Percentiles rank a stretch among this genome's conserved stretches.
Conservation (phyloP, 2,888 invertebrate species). For the Diplazon laetatorius region DNA sequence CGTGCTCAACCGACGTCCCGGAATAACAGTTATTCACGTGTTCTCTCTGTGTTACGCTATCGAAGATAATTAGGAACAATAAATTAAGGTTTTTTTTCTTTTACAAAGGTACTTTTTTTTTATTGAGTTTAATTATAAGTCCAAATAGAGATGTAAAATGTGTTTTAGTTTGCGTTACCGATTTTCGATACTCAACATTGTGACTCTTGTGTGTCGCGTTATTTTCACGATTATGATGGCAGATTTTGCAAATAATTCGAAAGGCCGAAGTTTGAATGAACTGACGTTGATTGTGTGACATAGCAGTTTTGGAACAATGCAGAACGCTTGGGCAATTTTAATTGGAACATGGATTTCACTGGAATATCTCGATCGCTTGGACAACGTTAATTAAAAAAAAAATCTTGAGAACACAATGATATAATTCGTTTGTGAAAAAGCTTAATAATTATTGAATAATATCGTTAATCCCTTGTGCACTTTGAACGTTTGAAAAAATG, state of each 20-base stretch:
- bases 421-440: constrained; percentile 57
- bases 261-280: constrained; percentile 51
- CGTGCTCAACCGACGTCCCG: constrained; percentile 12
- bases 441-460: constrained; percentile 68
- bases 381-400: constrained; percentile 47
- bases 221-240: constrained; percentile 7
- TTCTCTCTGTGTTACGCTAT: constrained; percentile 35
- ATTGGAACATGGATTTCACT: constrained; percentile 15
- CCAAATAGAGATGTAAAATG: constrained; percentile 1
- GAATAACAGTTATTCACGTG: constrained; percentile 38
- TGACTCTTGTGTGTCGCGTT: constrained; percentile 4
- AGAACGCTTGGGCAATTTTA: constrained; percentile 46
- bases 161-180: neutral
- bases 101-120: constrained; percentile 20
- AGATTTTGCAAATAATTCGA: constrained; percentile 63
- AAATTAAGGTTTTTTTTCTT: constrained; percentile 43
- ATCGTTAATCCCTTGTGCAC: constrained; percentile 63
- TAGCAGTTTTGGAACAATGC: constrained; percentile 41
- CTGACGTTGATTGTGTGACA: constrained; percentile 48
- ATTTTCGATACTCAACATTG: neutral
- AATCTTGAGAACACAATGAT: constrained; percentile 41
- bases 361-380: constrained; percentile 38
- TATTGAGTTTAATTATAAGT: constrained; percentile 36
- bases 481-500: constrained; percentile 40
- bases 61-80: constrained; percentile 31